Evolutionary conservation across 2,797 vertebrate genomes (phyloP), one percentile per base, ranked within the genome.

Genomic region (Petrocephalus sullivani): DNA sequence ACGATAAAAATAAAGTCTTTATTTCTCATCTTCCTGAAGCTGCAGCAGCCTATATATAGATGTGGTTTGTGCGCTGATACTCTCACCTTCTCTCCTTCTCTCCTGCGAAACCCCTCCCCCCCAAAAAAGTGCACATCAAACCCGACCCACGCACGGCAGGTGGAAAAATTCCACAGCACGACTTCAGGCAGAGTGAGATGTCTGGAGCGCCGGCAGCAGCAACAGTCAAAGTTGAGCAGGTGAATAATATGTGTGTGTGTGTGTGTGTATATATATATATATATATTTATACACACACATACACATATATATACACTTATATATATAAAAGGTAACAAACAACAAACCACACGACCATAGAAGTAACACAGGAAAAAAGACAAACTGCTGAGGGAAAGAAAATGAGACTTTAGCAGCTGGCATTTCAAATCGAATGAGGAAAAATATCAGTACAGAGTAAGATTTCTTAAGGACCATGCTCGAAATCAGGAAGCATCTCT

Each of bases 1-100:
- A 91, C 87, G 78, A 46, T 7, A 28, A 19, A 90, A 86, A 88
- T 46, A 64, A 82, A 60, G 81, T 64, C 10, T 28, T 67, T 85
- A 67, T 87, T 89, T 57, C 64, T 87, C 89, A 61, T 90, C 82
- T 88, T 89, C 91, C 90, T 90, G 90, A 91, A 91, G 90, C 90
- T 91, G 91, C 90, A 85, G 85, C 21, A 90, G 89, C 91, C 94
- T 94, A 95, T 93, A 95, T 93, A 94, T 95, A 95, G 93, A 90
- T 93, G 92, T 92, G 93, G 94, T 95, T 93, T 90, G 60, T 91
- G 92, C 89, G 91, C 90, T 92, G 91, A 92, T 91, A 90, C 91
- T 92, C 90, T 93, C 91, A 91, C 92, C 90, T 71, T 83, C 87
- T 37, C 58, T 49, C 46, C 75, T 23, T 78, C 23, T 14, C 57